Evolutionary conservation across 2,888 invertebrate species (phyloP).

Genomic region (Aleiodes testaceus): DNA sequence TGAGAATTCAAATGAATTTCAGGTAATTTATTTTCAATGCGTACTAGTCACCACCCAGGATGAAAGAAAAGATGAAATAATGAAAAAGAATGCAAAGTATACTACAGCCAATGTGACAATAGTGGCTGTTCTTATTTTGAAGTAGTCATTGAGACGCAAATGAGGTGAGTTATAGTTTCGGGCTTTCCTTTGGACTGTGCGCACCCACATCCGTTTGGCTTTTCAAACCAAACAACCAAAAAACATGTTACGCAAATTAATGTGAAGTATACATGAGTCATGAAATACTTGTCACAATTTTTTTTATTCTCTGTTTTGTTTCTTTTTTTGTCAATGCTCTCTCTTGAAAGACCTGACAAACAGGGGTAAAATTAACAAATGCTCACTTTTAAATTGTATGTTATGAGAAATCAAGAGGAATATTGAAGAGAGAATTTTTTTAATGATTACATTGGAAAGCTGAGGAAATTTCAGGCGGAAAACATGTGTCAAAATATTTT

Average conservation of each 20-base stretch:
- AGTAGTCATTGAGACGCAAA: conserved; percentile 20
- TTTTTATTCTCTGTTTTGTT: background rate
- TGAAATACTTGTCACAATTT: conserved; percentile 20
- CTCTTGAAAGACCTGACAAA: background rate
- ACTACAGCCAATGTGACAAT: conserved; percentile 7
- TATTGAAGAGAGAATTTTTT: too few species aligned
- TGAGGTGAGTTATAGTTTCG: conserved; percentile 30
- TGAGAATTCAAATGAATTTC: conserved; percentile 27
- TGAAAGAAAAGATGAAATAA: conserved; percentile 7
- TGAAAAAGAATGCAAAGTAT: background rate
- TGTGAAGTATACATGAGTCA: conserved; percentile 25
- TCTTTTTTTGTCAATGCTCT: background rate
- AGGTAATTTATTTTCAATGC: conserved; percentile 24
- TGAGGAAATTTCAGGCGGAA: too few species aligned
- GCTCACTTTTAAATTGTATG: too few species aligned
- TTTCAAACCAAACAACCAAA: conserved; percentile 30
- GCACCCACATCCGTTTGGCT: conserved; percentile 35
- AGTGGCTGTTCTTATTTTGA: conserved; percentile 15
- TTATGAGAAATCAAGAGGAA: too few species aligned
- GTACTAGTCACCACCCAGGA: conserved; percentile 19
- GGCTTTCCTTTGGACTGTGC: conserved; percentile 20
- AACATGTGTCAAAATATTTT: too few species aligned
- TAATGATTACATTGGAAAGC: too few species aligned
- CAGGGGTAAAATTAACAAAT: too few species aligned
- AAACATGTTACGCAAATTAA: conserved; percentile 29